Conservation (phyloP, 1,140 invertebrate species). For the Diorhabda carinulata region DNA sequence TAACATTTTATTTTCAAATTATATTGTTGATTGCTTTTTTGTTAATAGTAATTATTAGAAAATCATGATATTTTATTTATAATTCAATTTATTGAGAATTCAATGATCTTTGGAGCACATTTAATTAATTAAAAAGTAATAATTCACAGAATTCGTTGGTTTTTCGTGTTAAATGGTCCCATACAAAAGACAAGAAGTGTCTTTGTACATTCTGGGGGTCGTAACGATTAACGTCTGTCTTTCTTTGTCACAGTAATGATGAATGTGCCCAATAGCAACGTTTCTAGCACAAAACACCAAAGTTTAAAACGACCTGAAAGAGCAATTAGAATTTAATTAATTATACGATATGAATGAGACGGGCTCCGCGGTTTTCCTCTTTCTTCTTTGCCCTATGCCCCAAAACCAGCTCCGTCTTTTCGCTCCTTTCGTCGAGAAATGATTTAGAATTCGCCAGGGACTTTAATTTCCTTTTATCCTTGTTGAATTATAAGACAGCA, state of each 20-base stretch:
- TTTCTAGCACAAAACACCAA: slow-evolving; percentile 42
- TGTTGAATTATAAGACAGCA: slow-evolving; percentile 25
- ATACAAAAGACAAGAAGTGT: background rate
- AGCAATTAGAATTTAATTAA: slow-evolving; percentile 49
- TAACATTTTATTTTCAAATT: too few relatives aligned
- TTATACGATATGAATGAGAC: slow-evolving; percentile 46
- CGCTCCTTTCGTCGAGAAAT: slow-evolving; percentile 31
- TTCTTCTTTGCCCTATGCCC: slow-evolving; percentile 28
- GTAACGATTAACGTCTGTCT: slow-evolving; percentile 40
- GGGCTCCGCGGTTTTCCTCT: slow-evolving; percentile 11
- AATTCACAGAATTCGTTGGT: too few relatives aligned
- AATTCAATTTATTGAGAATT: too few relatives aligned
- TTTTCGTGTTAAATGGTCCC: too few relatives aligned
- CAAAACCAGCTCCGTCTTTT: slow-evolving; percentile 21
- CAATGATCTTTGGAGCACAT: too few relatives aligned
- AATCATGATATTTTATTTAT: too few relatives aligned
- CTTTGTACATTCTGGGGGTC: slow-evolving; percentile 3
- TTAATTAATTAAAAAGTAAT: too few relatives aligned
- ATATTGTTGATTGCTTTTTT: too few relatives aligned
- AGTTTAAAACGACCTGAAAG: slow-evolving; percentile 41
- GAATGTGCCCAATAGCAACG: slow-evolving; percentile 41
- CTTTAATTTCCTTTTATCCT: slow-evolving; percentile 35
- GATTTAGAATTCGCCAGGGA: slow-evolving; percentile 35
- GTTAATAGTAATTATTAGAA: too few relatives aligned
- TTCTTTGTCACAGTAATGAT: slow-evolving; percentile 45